Evolutionary conservation across 2,113 vertebrate genomes (phyloP), one percentile per base, ranked within the genome.

Genomic region (Alethe castanea): DNA sequence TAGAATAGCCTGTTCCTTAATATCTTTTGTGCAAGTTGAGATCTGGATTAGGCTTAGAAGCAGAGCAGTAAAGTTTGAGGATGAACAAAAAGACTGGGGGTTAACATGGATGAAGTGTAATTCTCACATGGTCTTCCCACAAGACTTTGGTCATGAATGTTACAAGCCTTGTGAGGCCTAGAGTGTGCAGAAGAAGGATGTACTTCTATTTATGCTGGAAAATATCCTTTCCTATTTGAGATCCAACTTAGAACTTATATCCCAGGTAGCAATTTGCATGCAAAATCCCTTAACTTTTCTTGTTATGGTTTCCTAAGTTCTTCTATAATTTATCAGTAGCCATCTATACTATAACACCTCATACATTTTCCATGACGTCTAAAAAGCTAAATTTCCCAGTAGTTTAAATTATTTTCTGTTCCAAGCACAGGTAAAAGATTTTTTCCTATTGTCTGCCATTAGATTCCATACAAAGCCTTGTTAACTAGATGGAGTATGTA

Each of bases 401-500:
- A 96, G 87, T 71, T 96, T 82, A 92, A 90, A 88, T 94, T 95
- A 52, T 88, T 83, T 13, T 91, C 44, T 79, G 20, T 95, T 89
- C 71, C 87, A 82, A 73, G 57, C 59, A 65, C 73, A 94, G 18
- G 87, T 85, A 88, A 78, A 88, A 23, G 20, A 53, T 62, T 85
- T 81, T 92, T 64, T 19, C 31, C 28, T 72, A 6, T 62, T 77
- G 9, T 76, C 9, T 56, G 10, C 67, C 5, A 1, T 73, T 87
- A 93, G 62, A 36, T 76, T 84, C 69, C 64, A 11, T n/a, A 65
- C 33, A 73, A 70, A 59, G 15, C 29, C 54, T 22, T 33, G 24
- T 80, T 88, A 53, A 59, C n/a, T 74, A 33, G 38, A 47, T 61
- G 26, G 31, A 69, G 11, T 57, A 42, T 19, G 12, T 67, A 69